phyloP scores from a whole-genome alignment of 2,797 vertebrate genomes.

The Sebastiscus albofasciatus region DNA sequence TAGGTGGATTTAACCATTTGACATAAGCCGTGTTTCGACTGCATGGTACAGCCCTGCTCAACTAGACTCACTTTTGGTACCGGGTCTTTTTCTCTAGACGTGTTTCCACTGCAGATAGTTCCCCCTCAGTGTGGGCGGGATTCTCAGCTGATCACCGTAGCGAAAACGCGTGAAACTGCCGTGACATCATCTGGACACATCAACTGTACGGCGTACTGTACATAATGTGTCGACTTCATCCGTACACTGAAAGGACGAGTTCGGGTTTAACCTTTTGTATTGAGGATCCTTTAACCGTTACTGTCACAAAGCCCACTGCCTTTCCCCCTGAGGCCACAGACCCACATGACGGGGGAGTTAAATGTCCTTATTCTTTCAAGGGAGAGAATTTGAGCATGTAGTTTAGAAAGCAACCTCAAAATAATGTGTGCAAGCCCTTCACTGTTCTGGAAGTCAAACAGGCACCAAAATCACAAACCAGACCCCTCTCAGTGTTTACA shows the following conservation, averaged over 20 bases:
- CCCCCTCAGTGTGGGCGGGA: rapidly evolving
- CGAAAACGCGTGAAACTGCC: no score
- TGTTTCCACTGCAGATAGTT: no score
- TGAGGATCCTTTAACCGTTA: not conserved
- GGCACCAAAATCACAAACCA: not conserved
- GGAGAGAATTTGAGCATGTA: not conserved
- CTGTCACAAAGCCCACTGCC: conserved; percentile 35
- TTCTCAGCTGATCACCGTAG: no score
- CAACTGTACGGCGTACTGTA: no score
- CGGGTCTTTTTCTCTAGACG: no score
- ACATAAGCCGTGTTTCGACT: not conserved
- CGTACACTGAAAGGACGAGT: not conserved
- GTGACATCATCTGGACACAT: no score
- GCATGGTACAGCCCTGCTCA: no score
- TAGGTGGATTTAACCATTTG: not conserved
- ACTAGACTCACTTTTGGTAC: no score
- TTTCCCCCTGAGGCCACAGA: conserved; percentile 2
- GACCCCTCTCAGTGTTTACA: conserved; percentile 12
- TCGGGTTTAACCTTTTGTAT: conserved; percentile 5
- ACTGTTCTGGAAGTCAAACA: not conserved
- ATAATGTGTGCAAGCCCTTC: not conserved
- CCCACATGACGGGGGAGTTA: not conserved
- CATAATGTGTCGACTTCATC: not conserved
- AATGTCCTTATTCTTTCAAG: not conserved
- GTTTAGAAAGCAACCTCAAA: not conserved